Percentiles rank a stretch among this genome's conserved stretches.
Evolutionary conservation across 2,888 invertebrate genomes (phyloP).

Genomic region (Spialia ferax): DNA sequence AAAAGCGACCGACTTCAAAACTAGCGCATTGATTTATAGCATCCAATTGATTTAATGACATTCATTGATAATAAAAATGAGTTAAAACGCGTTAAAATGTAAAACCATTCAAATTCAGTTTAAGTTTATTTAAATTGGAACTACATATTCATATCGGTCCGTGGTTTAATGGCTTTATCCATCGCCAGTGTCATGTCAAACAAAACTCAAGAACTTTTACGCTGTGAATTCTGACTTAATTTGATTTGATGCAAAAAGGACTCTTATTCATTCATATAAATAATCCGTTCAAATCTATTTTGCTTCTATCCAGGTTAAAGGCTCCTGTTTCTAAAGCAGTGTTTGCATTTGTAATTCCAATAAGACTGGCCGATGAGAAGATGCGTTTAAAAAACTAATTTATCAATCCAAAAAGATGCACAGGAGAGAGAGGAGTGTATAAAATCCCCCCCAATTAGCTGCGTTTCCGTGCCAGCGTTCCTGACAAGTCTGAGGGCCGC

Average conservation of each 20-base stretch:
- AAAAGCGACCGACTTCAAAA: background rate
- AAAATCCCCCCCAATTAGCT: slow-evolving; percentile 77
- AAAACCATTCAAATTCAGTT: slow-evolving; percentile 17
- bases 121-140: slow-evolving; percentile 18
- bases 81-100: slow-evolving; percentile 19
- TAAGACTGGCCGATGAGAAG: background rate
- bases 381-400: background rate
- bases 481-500: slow-evolving; percentile 68
- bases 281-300: background rate
- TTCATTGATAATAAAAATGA: slow-evolving; percentile 3
- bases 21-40: slow-evolving; percentile 1
- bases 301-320: background rate
- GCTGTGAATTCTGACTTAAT: background rate
- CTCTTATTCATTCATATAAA: background rate
- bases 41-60: slow-evolving; percentile 10
- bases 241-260: background rate
- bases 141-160: slow-evolving; percentile 10
- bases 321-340: background rate
- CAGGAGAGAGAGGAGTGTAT: slow-evolving; percentile 51
- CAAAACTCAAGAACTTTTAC: background rate
- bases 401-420: slow-evolving; percentile 19
- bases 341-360: background rate
- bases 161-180: slow-evolving; percentile 16
- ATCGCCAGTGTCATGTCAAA: background rate
- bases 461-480: slow-evolving; percentile 64